Evolutionary conservation across 1,140 invertebrate genomes (phyloP).

Genomic region (Eriocheir sinensis): DNA sequence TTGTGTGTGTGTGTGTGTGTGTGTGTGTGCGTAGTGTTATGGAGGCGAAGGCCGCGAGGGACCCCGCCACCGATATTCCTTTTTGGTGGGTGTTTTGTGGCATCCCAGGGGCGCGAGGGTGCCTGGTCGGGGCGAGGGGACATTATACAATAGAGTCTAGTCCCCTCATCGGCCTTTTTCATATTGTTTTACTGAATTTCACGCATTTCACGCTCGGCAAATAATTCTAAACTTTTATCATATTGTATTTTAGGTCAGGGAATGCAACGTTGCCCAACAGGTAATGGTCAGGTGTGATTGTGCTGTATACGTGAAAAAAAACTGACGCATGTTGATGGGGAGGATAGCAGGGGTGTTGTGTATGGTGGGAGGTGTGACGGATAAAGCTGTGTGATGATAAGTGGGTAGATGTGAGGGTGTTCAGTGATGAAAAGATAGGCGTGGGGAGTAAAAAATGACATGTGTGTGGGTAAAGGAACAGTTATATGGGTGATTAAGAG

Average conservation of each 20-base stretch:
- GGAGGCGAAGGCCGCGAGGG: neutral
- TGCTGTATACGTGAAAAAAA: neutral
- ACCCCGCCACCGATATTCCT: slow-evolving; percentile 2
- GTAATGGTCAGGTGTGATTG: no score
- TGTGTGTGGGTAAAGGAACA: neutral
- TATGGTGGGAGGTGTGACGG: neutral
- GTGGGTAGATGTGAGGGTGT: neutral
- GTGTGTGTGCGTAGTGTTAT: slow-evolving; percentile 34
- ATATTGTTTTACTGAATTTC: no score
- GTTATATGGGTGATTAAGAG: neutral
- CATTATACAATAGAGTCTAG: neutral
- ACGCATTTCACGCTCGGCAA: no score
- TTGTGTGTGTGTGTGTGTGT: slow-evolving; percentile 41
- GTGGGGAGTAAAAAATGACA: slow-evolving; percentile 27
- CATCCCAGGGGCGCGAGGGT: neutral
- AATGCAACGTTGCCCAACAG: no score
- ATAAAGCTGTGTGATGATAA: neutral
- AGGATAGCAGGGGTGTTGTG: neutral
- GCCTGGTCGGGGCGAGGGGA: neutral
- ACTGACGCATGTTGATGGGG: no score
- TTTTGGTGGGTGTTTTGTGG: neutral
- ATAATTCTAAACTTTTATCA: no score
- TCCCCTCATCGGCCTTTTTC: neutral
- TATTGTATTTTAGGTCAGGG: no score
- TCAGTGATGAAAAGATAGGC: neutral